Base-by-base conservation (phyloP, 2,113 vertebrate species). In the Isichthys henryi region DNA sequence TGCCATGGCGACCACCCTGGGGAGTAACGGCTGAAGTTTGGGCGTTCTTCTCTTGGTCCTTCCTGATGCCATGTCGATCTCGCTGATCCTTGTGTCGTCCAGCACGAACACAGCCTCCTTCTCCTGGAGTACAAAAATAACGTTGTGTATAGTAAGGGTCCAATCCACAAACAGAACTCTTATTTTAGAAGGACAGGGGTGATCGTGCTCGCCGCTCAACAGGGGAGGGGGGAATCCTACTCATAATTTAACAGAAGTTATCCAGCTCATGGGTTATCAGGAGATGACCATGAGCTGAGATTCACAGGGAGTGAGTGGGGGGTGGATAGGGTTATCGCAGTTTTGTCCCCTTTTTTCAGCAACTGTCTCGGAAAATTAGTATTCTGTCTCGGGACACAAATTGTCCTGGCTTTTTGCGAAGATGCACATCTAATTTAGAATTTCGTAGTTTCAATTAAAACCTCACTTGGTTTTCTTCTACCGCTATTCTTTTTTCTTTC, bases 21-120 rank as follows among this genome's bases (percentile, higher is more conserved):
- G 97, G 88, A 99, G 93, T 56, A 99, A 53, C 11, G 96, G 94
- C 48, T 98, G 96, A 4, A 99, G 94, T 49, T 92, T 96, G 6
- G 97, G 96, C 6, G 96, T 97, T 89, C 96, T 97, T 92, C 96
- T 98, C 93, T 97, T 99, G 21, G 96, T 98, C 89, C 92, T 97
- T 90, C 98, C 98, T 4, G 98, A 97, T 0, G 92, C 87, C 91
- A 99, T 92, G 90, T 97, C 96, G 92, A 99, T 97, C 95, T 99
- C 97, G 92, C 96, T 97, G 93, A 99, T 94, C 19, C 91, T 95
- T 91, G 94, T 97, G 93, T 96, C 96, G 96, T 98, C 97, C 90
- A 98, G 91, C 90, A 99, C 95, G 92, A 97, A 99, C 90, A 98
- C 91, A 3, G 95, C 95, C 93, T 99, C 98, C 92, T 97, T 98